Evolutionary conservation across 2,797 vertebrate genomes (phyloP), one percentile per base, ranked within the genome.

Genomic region (Cuniculus paca): DNA sequence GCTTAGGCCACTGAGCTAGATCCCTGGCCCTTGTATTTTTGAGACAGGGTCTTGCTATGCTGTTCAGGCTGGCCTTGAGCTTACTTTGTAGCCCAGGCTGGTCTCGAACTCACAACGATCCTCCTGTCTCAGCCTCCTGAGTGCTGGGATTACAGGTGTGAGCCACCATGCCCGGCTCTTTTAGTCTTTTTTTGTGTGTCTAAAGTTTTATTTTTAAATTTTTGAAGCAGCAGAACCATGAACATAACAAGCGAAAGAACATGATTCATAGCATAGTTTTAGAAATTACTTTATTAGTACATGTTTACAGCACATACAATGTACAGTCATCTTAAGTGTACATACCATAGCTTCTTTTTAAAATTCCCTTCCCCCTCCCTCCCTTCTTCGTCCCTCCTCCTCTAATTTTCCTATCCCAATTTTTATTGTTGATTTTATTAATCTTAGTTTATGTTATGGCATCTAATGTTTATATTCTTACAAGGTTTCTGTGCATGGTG

Each of bases 221-320:
- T 90, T 80, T 86, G 20, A 58, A 72, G 83, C n/a, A 74, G 50
- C 80, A 95, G 86, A 86, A 63, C n/a, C 74, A 85, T 50, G 58
- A 96, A 79, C n/a, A 45, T 60, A 63, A 58, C 60, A 80, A 39
- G 26, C 65, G 19, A 77, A 81, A 96, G 58, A 54, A 68, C 17
- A 36, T 68, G 63, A 36, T 36, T 68, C 63, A 36, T 68, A 68
- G 63, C 17, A 68, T 68, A 68, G 36, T 79, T 88, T 95, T 34
- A 68, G 39, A 68, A 92, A 93, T 48, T 48, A 75, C 26, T 56
- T 61, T 70, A 9, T 79, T 93, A 89, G 45, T 75, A 75, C 72
- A 31, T 45, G 5, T 75, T 75, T 31, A 31, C 7, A 75, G 26
- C 28, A 2, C 12, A 74, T 48, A 19, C 70, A 74, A 12, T 42